Conservation (phyloP, 2,888 invertebrate species). For the Drosophila greeni region DNA sequence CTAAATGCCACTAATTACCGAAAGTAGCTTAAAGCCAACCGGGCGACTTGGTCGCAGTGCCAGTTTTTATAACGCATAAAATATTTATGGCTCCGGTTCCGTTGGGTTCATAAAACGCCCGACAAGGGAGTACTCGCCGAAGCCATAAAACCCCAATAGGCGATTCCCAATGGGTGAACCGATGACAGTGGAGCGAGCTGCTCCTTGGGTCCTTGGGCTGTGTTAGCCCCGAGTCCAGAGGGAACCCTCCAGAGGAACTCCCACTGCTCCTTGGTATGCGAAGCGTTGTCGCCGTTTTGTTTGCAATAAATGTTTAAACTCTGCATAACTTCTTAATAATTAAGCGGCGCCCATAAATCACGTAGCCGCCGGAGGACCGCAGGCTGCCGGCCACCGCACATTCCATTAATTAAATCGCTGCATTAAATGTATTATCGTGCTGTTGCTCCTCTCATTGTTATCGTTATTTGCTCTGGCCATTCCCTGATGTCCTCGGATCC, state of each 20-base stretch:
- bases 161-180: constrained; percentile 35
- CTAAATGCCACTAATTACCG: constrained; percentile 67
- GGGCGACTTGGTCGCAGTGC: constrained; percentile 14
- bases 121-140: constrained; percentile 36
- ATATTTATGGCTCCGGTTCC: constrained; percentile 62
- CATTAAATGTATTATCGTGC: constrained; percentile 53
- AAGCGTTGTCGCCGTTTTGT: constrained; percentile 58
- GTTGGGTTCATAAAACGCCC: constrained; percentile 55
- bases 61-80: constrained; percentile 65
- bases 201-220: background rate
- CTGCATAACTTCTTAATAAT: constrained; percentile 70
- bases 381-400: constrained; percentile 15
- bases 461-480: constrained; percentile 35
- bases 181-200: constrained; percentile 16
- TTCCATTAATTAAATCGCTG: constrained; percentile 57
- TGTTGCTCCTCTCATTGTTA: constrained; percentile 30
- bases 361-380: constrained; percentile 31
- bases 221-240: background rate
- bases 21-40: constrained; percentile 55
- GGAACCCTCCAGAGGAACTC: background rate
- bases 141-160: constrained; percentile 51
- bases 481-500: constrained; percentile 23
- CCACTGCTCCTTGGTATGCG: constrained; percentile 55
- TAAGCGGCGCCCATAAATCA: constrained; percentile 65
- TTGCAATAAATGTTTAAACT: constrained; percentile 70